Evolutionary conservation across 2,888 invertebrate species (phyloP).

Genomic region (Auanema freiburgensis): DNA sequence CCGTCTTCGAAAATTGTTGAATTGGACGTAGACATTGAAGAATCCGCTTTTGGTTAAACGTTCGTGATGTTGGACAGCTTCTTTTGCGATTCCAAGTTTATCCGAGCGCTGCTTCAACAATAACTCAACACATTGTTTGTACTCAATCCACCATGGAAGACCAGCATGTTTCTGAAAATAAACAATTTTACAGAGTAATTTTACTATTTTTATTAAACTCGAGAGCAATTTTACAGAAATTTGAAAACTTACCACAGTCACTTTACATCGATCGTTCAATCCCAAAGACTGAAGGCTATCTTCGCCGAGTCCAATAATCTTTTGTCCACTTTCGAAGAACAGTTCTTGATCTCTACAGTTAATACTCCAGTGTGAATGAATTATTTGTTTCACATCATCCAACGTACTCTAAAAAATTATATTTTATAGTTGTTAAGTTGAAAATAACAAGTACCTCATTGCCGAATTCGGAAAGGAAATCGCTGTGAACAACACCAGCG

Average conservation of each 20-base stretch:
- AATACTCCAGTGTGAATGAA: conserved; percentile 14
- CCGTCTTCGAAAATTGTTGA: no score
- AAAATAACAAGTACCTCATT: conserved; percentile 15
- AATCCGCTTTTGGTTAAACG: no score
- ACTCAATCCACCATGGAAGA: no score
- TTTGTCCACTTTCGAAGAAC: conserved; percentile 15
- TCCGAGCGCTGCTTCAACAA: no score
- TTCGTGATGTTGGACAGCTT: no score
- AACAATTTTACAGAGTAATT: conserved; percentile 4
- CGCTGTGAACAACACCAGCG: conserved; percentile 14
- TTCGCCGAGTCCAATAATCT: conserved; percentile 12
- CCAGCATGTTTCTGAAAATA: neutral
- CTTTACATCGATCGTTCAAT: conserved; percentile 13
- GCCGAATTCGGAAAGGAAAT: conserved; percentile 13
- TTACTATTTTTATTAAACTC: conserved; percentile 5
- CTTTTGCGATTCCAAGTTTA: no score
- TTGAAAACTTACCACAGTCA: conserved; percentile 22
- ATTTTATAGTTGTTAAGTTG: conserved; percentile 14
- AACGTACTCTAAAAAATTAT: conserved; percentile 16
- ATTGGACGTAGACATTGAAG: no score
- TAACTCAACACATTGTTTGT: no score
- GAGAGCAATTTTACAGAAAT: conserved; percentile 11
- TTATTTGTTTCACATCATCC: conserved; percentile 13
- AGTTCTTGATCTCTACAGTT: conserved; percentile 11
- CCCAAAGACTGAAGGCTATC: conserved; percentile 17